Base-by-base conservation (phyloP, 2,113 vertebrate species). In the Empidonax alnorum region DNA sequence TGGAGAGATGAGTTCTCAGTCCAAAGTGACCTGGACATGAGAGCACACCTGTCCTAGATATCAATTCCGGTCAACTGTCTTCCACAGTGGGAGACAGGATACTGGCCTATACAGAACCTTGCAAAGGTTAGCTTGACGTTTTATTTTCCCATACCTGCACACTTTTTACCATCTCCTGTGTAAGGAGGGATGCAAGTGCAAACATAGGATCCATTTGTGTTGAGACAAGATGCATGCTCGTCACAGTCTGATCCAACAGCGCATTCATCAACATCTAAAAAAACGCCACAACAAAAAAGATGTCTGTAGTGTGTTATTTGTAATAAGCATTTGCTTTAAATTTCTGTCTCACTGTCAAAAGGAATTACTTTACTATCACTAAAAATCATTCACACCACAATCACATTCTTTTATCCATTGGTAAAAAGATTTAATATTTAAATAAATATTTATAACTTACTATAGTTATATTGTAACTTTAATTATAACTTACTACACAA, bases 241-340 rank as follows among this genome's bases (percentile, higher is more conserved):
- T 98, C 97, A 2, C 99, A 99, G 73, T 99, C 99, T 7, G 99
- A 99, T 33, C 99, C 99, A 73, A 99, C 98, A 16, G 99, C 99
- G 3, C 99, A 99, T 95, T 99, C 99, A 59, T 99, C 99, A 56
- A 99, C 98, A 97, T 99, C 99, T 99, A 81, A 95, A 96, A 18
- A 61, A 67, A 8, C 19, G 18, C 35, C 61, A 63, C 25, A 41
- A 68, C 16, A 92, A 76, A 86, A 93, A 92, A 33, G 7, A 39
- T 2, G 2, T 82, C 52, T 49, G 13, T n/a, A 63, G 21, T 13
- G 30, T 42, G 53, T 12, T 56, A 73, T 28, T 75, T 78, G 17
- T 63, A 62, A 41, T 5, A 33, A 52, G 24, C 9, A 69, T 12
- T 49, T 79, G 19, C 37, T 84, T 67, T 39, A 42, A 67, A 77